A percentile compares a stretch with the other conserved stretches of the same genome.
Conservation (phyloP, 2,797 vertebrate genomes). For the Pteropus rufus region DNA sequence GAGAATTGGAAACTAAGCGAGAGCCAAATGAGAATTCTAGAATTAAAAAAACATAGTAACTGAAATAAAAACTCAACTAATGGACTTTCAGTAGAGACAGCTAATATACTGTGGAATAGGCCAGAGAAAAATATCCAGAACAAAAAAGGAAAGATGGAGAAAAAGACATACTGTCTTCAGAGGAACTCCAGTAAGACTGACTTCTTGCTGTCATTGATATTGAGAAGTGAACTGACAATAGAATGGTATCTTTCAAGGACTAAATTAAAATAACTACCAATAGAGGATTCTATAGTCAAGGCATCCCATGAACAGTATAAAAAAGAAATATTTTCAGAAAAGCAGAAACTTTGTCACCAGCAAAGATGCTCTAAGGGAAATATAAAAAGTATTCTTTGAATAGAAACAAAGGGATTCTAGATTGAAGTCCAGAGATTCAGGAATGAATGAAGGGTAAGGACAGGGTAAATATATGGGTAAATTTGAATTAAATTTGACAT, state of each 20-base stretch:
- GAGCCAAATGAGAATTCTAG: neutral
- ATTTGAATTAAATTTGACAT: neutral
- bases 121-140: neutral
- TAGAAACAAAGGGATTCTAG: neutral
- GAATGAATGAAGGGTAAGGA: neutral
- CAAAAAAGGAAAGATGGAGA: neutral
- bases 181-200: neutral
- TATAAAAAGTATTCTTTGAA: neutral
- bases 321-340: neutral
- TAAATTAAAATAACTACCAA: neutral
- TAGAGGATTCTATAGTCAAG: neutral
- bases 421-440: neutral
- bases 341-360: neutral
- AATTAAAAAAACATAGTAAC: neutral
- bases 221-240: neutral
- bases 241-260: neutral
- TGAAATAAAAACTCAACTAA: neutral
- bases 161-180: neutral
- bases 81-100: neutral
- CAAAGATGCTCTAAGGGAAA: neutral
- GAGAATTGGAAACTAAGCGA: neutral
- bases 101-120: neutral
- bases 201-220: neutral
- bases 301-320: neutral
- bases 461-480: neutral